These are phyloP conservation scores for Anoncus sp. DNA, from an alignment of 2,888 invertebrate species.

Conservation along the genomic window DNA sequence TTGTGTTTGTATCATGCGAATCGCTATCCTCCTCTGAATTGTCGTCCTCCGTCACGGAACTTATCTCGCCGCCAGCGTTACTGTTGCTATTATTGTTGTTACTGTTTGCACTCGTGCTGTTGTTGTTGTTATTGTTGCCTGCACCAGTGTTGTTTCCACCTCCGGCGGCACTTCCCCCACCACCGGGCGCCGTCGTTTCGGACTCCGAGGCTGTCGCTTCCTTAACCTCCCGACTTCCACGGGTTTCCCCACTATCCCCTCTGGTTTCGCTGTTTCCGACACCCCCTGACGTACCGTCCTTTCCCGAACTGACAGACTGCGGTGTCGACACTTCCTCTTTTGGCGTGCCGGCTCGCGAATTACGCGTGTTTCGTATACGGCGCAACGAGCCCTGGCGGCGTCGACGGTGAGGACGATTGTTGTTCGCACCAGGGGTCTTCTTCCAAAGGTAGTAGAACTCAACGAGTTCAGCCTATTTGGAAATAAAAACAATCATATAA, in stretches of 20 bases:
- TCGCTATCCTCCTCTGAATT: slow-evolving; percentile 98
- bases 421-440: slow-evolving; percentile 99
- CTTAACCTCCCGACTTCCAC: slow-evolving; percentile 61
- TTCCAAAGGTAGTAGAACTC: slow-evolving; percentile 99
- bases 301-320: slow-evolving; percentile 49
- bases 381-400: slow-evolving; percentile 94
- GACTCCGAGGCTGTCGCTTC: slow-evolving; percentile 80
- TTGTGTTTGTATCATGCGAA: slow-evolving; percentile 90
- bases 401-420: slow-evolving; percentile 96
- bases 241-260: slow-evolving; percentile 43
- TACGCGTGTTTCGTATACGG: slow-evolving; percentile 94
- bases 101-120: slow-evolving; percentile 36
- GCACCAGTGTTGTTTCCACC: slow-evolving; percentile 85
- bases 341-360: slow-evolving; percentile 92
- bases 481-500: slow-evolving; percentile 35
- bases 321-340: slow-evolving; percentile 86
- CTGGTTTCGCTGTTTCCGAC: slow-evolving; percentile 49
- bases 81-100: slow-evolving; percentile 68
- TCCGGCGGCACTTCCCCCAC: slow-evolving; percentile 63
- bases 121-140: slow-evolving; percentile 81
- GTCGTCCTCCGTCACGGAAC: slow-evolving; percentile 94
- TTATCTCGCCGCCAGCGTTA: slow-evolving; percentile 85
- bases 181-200: slow-evolving; percentile 79
- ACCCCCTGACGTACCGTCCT: slow-evolving; percentile 38
- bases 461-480: slow-evolving; percentile 93